Conservation (phyloP, 2,888 invertebrate species). For the Ethmia dodecea region DNA sequence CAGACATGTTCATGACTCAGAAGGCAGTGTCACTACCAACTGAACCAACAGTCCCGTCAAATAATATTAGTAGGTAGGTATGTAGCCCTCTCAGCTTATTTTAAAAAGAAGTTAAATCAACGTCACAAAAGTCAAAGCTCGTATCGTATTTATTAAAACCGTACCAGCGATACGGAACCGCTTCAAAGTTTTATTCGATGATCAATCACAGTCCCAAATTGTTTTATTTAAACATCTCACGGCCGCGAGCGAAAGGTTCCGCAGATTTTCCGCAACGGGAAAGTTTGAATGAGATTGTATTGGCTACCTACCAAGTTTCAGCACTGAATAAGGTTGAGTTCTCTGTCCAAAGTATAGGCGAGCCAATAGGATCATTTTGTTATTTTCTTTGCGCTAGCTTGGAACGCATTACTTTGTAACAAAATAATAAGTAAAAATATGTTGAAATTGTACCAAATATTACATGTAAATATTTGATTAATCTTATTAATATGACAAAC, state of each 20-base stretch:
- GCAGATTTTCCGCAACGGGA: conserved; percentile 35
- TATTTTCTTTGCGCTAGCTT: conserved; percentile 2
- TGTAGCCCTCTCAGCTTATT: no score
- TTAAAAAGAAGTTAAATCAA: no score
- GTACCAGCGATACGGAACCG: conserved; percentile 25
- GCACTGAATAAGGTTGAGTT: conserved; percentile 32
- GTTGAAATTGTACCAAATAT: no score
- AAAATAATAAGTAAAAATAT: no score
- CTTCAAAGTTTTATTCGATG: conserved; percentile 39
- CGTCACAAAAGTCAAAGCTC: not conserved
- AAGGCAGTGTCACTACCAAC: no score
- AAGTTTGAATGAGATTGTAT: conserved; percentile 71
- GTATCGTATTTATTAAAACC: conserved; percentile 24
- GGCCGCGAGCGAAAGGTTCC: conserved; percentile 19
- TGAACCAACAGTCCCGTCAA: no score
- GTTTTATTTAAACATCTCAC: conserved; percentile 35
- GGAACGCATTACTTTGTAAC: no score
- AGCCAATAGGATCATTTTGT: conserved; percentile 9
- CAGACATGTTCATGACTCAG: no score
- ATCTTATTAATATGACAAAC: no score
- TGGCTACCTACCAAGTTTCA: conserved; percentile 60
- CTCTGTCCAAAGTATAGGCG: conserved; percentile 13
- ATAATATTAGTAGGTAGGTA: no score
- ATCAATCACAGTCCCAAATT: conserved; percentile 52
- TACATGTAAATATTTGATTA: no score